phyloP scores from a whole-genome alignment of 2,113 vertebrate species.

The Australoheros scitulus region DNA sequence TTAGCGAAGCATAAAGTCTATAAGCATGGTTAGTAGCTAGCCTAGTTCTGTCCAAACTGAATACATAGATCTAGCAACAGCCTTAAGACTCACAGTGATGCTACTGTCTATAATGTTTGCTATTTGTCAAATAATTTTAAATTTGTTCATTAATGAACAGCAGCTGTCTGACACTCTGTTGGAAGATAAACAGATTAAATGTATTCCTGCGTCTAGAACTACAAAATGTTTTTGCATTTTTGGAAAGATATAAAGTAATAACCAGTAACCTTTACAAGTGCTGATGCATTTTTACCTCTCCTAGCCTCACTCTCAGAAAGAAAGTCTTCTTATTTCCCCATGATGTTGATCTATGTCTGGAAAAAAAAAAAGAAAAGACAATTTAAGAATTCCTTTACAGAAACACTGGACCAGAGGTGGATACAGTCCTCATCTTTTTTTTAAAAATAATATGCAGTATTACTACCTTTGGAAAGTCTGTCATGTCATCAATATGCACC shows the following conservation, averaged over 20 bases:
- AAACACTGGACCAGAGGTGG: not conserved
- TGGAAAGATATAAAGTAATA: not conserved
- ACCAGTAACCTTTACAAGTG: not conserved
- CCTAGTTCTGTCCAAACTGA: not conserved
- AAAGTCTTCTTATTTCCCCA: not conserved
- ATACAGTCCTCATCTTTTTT: not conserved
- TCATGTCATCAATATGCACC: not conserved
- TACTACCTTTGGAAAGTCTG: not conserved
- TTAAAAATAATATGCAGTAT: not conserved
- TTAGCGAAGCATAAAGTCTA: not conserved
- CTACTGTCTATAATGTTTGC: not conserved
- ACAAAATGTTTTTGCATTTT: not conserved
- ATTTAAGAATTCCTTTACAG: not conserved
- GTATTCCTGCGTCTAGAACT: not conserved
- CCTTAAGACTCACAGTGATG: not conserved
- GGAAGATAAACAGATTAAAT: not conserved
- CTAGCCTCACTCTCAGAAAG: not conserved
- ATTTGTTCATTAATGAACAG: too few relatives aligned
- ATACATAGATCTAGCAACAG: not conserved
- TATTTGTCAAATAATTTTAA: not conserved
- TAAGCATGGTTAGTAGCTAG: not conserved
- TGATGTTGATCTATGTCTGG: not conserved
- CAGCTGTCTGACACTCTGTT: too few relatives aligned
- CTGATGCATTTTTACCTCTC: not conserved
- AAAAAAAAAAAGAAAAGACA: not conserved